Base-by-base conservation (phyloP, 1,140 invertebrate species). In the Eriocheir sinensis region DNA sequence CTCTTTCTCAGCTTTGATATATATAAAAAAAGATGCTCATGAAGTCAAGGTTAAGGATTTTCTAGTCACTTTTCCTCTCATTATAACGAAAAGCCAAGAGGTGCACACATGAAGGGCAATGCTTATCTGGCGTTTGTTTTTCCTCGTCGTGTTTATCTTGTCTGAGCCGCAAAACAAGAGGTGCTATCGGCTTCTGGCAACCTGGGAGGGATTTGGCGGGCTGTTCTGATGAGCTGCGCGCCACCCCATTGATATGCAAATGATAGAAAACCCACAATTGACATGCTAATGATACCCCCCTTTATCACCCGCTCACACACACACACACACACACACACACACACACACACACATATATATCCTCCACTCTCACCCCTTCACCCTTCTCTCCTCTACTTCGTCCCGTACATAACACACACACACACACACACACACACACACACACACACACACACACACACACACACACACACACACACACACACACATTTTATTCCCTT, bases 271-370 rank as follows among this genome's bases (percentile, higher is more conserved):
- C 94, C 94, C 60, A 60, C 94, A 94, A 94, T 94, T 94, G 94
- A 94, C 94, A 94, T 94, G 94, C 94, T 94, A 94, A 94, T 94
- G 89, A 94, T 94, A n/a, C 89, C 72, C 94, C 89, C 94, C 94
- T 94, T 94, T 94, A 94, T 94, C 94, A 53, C 94, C 91, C 94
- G 89, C 90, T 86, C 89, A 60, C 90, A 91, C 90, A 86, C 94
- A 85, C 90, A 36, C 80, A 85, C 89, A 85, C 90, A 88, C 93
- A 48, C 79, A 81, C 93, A 53, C 72, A 48, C 93, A 93, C 92
- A 79, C 79, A 80, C 8, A 12, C 89, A 90, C 89, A 38, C 36
- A 90, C 27, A 41, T 27, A 60, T 40, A 41, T 40, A 89, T 9
- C 27, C 2, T 27, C 38, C 89, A 89, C 36, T 41, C 2, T 27